These are phyloP conservation scores for Zoanthus solanderi DNA, from an alignment of 92 coral and sea anemone genomes.

Conservation along the genomic window DNA sequence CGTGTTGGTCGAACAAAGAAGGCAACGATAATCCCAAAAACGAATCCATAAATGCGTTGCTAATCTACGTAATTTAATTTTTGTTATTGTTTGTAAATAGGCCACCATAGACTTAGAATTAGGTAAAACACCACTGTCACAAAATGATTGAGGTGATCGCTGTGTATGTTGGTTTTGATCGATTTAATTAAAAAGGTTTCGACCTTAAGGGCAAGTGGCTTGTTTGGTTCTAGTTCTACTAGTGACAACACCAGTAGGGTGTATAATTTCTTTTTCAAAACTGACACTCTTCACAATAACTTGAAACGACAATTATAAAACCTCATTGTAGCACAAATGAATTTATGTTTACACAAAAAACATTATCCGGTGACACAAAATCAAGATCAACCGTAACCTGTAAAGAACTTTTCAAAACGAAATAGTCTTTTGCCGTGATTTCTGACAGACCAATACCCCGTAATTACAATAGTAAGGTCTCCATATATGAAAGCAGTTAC, in stretches of 20 bases:
- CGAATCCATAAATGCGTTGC: conserved; percentile 4
- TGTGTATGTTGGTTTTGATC: conserved; percentile 7
- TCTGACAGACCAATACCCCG: not conserved
- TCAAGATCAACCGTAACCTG: not conserved
- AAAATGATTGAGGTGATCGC: not conserved
- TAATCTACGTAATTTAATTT: conserved; percentile 22
- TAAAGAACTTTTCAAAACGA: not conserved
- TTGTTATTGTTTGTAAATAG: conserved; percentile 21
- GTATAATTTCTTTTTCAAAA: not conserved
- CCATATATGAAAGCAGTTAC: not conserved
- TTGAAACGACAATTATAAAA: not conserved
- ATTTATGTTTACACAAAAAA: not conserved
- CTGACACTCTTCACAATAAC: not conserved
- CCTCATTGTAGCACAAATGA: not conserved
- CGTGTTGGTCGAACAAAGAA: not conserved
- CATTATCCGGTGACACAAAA: not conserved
- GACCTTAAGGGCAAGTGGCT: conserved; percentile 23
- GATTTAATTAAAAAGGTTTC: not conserved
- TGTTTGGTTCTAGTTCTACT: not conserved
- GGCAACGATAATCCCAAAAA: not conserved
- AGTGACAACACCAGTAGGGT: not conserved
- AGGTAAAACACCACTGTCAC: conserved; percentile 1
- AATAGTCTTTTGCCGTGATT: not conserved
- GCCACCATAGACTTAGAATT: not conserved
- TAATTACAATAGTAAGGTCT: not conserved